These are phyloP conservation scores for Okamejei kenojei DNA, from an alignment of 2,797 vertebrate species.

Conservation along the genomic window DNA sequence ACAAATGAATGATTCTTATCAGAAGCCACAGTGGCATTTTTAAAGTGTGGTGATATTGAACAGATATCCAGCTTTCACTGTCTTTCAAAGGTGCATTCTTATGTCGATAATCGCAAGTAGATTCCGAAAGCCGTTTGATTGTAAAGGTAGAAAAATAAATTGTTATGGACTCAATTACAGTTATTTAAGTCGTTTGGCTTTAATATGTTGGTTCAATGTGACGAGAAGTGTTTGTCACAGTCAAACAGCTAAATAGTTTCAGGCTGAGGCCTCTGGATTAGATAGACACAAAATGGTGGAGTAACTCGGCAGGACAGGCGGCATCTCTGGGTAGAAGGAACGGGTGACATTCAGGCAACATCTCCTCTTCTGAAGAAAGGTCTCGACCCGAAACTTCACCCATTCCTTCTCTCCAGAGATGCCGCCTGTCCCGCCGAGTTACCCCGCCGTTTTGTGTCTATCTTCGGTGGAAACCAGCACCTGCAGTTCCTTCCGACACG, in stretches of 20 bases:
- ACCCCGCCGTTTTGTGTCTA: too few species aligned
- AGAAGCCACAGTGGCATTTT: not conserved
- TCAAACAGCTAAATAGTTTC: not conserved
- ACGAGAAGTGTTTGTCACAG: not conserved
- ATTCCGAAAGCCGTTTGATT: not conserved
- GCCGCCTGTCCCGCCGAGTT: too few species aligned
- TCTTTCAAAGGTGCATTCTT: not conserved
- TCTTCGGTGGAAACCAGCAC: too few species aligned
- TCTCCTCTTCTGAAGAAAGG: too few species aligned
- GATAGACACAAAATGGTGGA: too few species aligned
- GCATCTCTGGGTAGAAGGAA: too few species aligned
- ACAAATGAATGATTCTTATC: conserved; percentile 35
- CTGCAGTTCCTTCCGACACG: too few species aligned
- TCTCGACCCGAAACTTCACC: too few species aligned
- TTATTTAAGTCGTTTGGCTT: not conserved
- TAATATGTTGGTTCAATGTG: not conserved
- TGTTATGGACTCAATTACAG: too few species aligned
- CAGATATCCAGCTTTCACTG: not conserved
- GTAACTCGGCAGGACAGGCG: too few species aligned
- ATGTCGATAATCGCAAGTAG: not conserved
- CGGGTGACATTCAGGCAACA: too few species aligned
- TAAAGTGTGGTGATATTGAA: not conserved
- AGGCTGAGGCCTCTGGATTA: not conserved
- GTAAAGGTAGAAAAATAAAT: not conserved
- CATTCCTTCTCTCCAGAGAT: too few species aligned